Evolutionary conservation across 2,888 invertebrate genomes (phyloP), one percentile per base, ranked within the genome.

Genomic region (Hyppa rectilinea): DNA sequence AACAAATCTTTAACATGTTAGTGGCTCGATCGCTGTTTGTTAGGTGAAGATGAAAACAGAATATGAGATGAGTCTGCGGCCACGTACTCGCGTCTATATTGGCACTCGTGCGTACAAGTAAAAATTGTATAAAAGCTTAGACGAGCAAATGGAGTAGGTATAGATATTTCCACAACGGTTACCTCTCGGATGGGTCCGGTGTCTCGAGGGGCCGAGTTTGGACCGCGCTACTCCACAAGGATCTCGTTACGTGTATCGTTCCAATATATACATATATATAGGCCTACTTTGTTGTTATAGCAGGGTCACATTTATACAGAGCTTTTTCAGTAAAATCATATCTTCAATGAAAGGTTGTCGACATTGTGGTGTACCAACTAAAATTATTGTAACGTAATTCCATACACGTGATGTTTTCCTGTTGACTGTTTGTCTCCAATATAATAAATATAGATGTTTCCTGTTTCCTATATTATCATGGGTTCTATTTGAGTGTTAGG

Each of bases 121-220:
- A 77, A 85, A 86, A 86, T 87, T 83, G 83, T 89, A 86, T 87
- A 88, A 89, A 89, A 90, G 89, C 83, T 85, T 88, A 86, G 77
- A 82, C 80, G 78, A 86, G 87, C 78, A 90, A 90, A 90, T 89
- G 84, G 86, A 85, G 85, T 84, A 84, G 68, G 65, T 87, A 89
- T 85, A 87, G 85, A 88, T 89, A 88, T 90, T 90, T 86, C 78
- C 78, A 82, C 75, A 67, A 71, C 71, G 78, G 85, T 80, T 87
- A 87, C 85, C 86, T 84, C 83, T 86, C 81, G 82, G 77, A 86
- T 88, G 87, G 91, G 90, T 85, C 85, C 83, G 71, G 70, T 71
- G 86, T 88, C 91, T 85, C 90, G 64, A 75, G 90, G 88, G 91
- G 86, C 82, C 66, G 67, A 62, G 71, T 76, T 73, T 70, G 80